Base-by-base conservation (phyloP, 2,113 vertebrate genomes). In the Leucosticte australis region DNA sequence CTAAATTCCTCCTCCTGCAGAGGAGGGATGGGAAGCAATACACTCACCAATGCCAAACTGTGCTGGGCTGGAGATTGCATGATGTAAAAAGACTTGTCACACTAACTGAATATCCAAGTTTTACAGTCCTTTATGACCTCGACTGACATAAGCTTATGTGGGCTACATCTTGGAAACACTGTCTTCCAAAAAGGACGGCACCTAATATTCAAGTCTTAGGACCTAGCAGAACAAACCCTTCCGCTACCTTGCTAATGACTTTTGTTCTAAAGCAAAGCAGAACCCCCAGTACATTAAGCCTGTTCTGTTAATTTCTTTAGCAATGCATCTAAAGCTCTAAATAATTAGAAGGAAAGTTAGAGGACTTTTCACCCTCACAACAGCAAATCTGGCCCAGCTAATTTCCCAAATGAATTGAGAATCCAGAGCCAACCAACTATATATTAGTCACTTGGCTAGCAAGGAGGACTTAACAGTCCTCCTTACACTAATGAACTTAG, bases 221-320 rank as follows among this genome's bases (percentile, higher is more conserved):
- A 84, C 20, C 6, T 39, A 50, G 42, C 18, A 57, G 35, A 84
- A 55, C 42, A 91, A 87, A 71, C 16, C 26, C 39, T 74, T 55
- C 59, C 2, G 2, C 31, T 63, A 13, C 10, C n/a, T 73, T 59
- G 9, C 39, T 50, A 75, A 13, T 20, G 11, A 31, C 5, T 5
- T 79, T 56, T 28, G 24, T 18, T 21, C 15, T 67, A 41, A 56
- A 70, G 9, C 4, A 42, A 75, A 94, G 10, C 3, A 35, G 37
- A 31, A 1, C 0, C 2, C 4, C 13, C 18, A 33, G 12, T 17
- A 46, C 4, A 62, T 56, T 35, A 82, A 82, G 27, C 15, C 11
- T 42, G 8, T 42, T 57, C 37, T 49, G 21, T 35, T 39, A 17
- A 74, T 52, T 84, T 71, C 26, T 86, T 84, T n/a, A 33, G 46